A percentile compares a stretch with the other conserved stretches of the same genome.
These are phyloP conservation scores for Hirtodrosophila duncani DNA, from an alignment of 2,888 invertebrate species.

Conservation along the genomic window DNA sequence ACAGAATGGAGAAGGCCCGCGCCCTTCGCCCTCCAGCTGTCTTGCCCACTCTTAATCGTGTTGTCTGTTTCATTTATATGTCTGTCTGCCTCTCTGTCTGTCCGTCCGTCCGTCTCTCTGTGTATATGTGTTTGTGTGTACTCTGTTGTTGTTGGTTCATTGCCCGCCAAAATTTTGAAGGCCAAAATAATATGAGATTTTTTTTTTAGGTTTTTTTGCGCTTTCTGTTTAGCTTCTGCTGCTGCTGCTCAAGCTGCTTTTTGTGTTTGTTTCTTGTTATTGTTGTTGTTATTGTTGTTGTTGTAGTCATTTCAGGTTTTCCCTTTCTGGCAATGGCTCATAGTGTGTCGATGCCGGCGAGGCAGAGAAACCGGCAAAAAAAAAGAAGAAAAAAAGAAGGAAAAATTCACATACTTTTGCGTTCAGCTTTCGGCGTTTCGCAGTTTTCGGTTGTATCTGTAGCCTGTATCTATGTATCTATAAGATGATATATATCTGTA, in stretches of 20 bases:
- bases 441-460: no score
- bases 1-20: constrained; percentile 5
- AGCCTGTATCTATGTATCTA: no score
- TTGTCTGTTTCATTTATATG: constrained; percentile 14
- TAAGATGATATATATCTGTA: background rate
- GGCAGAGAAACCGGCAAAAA: constrained; percentile 10
- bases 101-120: no score
- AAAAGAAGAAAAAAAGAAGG: constrained; percentile 1
- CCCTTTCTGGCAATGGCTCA: constrained; percentile 62
- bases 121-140: constrained; percentile 21
- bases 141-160: constrained; percentile 75
- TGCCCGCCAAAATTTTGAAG: constrained; percentile 77
- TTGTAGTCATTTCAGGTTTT: constrained; percentile 64
- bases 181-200: constrained; percentile 74
- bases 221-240: constrained; percentile 52
- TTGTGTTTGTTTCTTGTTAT: constrained; percentile 22
- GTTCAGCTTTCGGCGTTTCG: no score
- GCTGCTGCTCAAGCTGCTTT: constrained; percentile 33
- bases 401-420: background rate
- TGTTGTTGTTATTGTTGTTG: constrained; percentile 18
- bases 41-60: constrained; percentile 3
- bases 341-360: no score
- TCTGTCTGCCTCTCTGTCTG: constrained; percentile 4
- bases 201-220: constrained; percentile 41
- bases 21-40: background rate